phyloP scores from a whole-genome alignment of 2,113 vertebrate genomes.

The Mustela lutreola region DNA sequence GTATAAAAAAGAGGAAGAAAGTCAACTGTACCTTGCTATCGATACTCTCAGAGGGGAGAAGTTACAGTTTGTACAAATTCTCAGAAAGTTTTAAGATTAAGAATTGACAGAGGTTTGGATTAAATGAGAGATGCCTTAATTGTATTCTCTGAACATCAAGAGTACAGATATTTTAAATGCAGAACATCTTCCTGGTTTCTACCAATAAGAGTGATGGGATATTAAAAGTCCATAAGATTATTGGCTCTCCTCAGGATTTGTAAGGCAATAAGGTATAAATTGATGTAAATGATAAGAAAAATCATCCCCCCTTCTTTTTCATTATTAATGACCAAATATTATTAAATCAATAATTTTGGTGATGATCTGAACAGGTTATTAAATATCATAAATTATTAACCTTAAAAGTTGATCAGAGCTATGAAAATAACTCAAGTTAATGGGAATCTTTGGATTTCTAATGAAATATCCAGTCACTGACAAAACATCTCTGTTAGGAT shows the following conservation, averaged over 20 bases:
- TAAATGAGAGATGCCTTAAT: not conserved
- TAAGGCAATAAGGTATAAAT: conserved; percentile 62
- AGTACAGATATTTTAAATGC: conserved; percentile 51
- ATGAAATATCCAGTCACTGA: conserved; percentile 67
- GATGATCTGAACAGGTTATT: conserved; percentile 77
- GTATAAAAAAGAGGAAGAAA: conserved; percentile 65
- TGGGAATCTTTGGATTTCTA: conserved; percentile 65
- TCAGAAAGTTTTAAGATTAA: conserved; percentile 10
- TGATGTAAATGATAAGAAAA: conserved; percentile 73
- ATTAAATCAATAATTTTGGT: conserved; percentile 82
- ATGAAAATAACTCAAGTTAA: conserved; percentile 73
- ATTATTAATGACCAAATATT: conserved; percentile 81
- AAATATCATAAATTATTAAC: conserved; percentile 81
- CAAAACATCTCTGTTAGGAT: conserved; percentile 75
- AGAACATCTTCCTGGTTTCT: conserved; percentile 28
- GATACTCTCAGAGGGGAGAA: not conserved
- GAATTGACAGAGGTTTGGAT: conserved; percentile 23
- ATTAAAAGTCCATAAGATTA: conserved; percentile 57
- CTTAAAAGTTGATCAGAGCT: conserved; percentile 70
- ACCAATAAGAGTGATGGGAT: conserved; percentile 27
- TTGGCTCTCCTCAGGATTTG: conserved; percentile 37
- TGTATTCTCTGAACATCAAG: conserved; percentile 35
- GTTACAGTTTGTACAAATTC: conserved; percentile 2
- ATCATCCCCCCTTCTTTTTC: conserved; percentile 23
- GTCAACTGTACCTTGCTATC: not conserved